A percentile compares a stretch with the other conserved stretches of the same genome.
Conservation (phyloP, 1,140 invertebrate genomes). For the Laupala kohalensis region DNA sequence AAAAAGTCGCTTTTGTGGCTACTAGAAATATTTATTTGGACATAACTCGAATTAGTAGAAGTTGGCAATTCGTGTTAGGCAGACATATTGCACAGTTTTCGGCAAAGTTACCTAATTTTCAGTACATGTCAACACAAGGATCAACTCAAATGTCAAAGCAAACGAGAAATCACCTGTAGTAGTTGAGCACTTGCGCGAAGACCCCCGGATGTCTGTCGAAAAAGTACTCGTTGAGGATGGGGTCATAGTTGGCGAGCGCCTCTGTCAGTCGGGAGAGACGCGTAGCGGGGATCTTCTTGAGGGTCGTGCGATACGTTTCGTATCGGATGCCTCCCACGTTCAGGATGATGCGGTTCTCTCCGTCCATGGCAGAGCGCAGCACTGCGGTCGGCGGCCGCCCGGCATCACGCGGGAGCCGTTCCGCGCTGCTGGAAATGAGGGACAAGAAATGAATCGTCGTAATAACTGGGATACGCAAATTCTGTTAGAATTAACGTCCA, state of each 20-base stretch:
- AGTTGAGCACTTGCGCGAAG: constrained; percentile 67
- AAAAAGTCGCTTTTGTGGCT: too few species aligned
- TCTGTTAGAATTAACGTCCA: too few species aligned
- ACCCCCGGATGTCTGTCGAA: constrained; percentile 97
- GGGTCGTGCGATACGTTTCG: constrained; percentile 85
- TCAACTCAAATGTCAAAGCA: background rate
- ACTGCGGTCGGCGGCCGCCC: too few species aligned
- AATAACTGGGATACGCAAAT: too few species aligned
- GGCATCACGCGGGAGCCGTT: constrained; percentile 2
- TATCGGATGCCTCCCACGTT: constrained; percentile 98
- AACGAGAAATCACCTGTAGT: constrained; percentile 7
- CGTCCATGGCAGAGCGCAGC: constrained; percentile 60
- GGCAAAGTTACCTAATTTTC: background rate
- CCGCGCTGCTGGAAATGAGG: too few species aligned
- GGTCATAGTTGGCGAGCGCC: constrained; percentile 87
- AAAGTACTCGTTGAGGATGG: constrained; percentile 95
- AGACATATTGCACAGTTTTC: too few species aligned
- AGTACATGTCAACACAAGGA: background rate
- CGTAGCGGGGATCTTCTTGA: constrained; percentile 92
- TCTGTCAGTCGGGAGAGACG: constrained; percentile 77
- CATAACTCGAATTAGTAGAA: too few species aligned
- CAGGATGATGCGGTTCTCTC: constrained; percentile 92
- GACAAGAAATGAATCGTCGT: too few species aligned
- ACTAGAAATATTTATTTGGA: too few species aligned
- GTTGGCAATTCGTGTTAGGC: too few species aligned